phyloP scores from a whole-genome alignment of 2,797 vertebrate species.

The Crenuchus spilurus region DNA sequence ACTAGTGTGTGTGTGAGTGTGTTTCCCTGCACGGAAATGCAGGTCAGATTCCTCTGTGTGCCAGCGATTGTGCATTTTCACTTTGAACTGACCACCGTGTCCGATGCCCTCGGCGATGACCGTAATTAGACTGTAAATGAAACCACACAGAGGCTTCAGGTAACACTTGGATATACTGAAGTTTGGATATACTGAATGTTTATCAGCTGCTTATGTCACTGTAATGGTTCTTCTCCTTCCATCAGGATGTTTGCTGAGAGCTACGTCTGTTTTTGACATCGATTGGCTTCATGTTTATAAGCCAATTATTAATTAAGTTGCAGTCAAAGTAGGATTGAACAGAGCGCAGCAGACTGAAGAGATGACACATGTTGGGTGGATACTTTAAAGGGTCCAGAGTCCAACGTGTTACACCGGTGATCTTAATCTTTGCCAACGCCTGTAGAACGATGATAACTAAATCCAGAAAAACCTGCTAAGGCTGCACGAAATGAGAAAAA shows the following conservation, averaged over 20 bases:
- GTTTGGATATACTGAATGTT: not conserved
- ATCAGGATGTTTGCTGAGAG: not conserved
- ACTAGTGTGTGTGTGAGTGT: no score
- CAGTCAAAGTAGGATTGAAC: not conserved
- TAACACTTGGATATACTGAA: not conserved
- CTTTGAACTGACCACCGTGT: not conserved
- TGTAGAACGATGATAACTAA: not conserved
- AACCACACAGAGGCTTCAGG: no score
- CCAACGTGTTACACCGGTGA: not conserved
- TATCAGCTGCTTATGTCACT: not conserved
- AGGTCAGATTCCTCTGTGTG: no score
- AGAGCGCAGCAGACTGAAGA: not conserved
- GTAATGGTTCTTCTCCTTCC: not conserved
- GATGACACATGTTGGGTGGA: not conserved
- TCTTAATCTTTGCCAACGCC: not conserved
- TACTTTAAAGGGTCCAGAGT: slow-evolving; percentile 23
- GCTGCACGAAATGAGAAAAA: not conserved
- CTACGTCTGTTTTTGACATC: not conserved
- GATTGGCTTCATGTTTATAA: not conserved
- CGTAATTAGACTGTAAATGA: slow-evolving; percentile 20
- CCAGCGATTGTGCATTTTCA: no score
- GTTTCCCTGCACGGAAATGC: no score
- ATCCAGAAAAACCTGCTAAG: not conserved
- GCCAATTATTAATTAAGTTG: not conserved
- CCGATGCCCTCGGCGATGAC: not conserved